Base-by-base conservation (phyloP, 2,797 vertebrate species). In the Pangasius larnaudii region DNA sequence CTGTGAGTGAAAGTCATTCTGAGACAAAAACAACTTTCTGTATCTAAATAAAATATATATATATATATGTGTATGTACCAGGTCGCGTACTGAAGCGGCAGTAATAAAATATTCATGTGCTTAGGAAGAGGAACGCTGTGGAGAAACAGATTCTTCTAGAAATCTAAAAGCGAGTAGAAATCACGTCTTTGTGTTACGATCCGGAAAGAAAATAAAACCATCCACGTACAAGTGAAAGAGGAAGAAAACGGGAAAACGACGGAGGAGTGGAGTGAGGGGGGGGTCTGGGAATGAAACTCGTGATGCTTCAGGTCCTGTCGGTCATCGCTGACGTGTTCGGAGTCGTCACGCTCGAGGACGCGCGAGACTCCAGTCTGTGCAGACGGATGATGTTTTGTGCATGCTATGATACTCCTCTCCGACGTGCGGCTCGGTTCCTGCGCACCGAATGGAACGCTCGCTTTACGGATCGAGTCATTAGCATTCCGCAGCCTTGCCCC, bases 1-100 rank as follows among this genome's bases (percentile, higher is more conserved):
- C 59, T 4, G 88, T 84, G 89, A 94, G 92, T 92, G 90, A 92
- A 93, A 91, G 53, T 80, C 93, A 89, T 90, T 92, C 91, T 88
- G 91, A 14, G 14, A 19, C n/a, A 36, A 39, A 39, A 22, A 81
- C 33, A 27, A 79, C 19, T 82, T 87, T 90, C 92, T 90, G 86
- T 95, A 95, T 91, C 95, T 96, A 95, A 96, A 96, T 96, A 96
- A 95, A 94, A 94, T 95, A 93, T 94, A 90, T 56, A 94, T 95
- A 93, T 94, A 90, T 56, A 59, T 36, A 27, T 39, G 16, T 5
- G 59, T 14, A 42, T 2, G 46, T 14, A n/a, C 22, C 3, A 3
- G 89, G 89, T 91, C 92, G 91, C 93, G 84, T 65, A 61, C 65
- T 61, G 51, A 74, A 74, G 77, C 36, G 84, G 69, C 74, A 42